Conservation (phyloP, 2,888 invertebrate species). For the Sinotaia quadrata region DNA sequence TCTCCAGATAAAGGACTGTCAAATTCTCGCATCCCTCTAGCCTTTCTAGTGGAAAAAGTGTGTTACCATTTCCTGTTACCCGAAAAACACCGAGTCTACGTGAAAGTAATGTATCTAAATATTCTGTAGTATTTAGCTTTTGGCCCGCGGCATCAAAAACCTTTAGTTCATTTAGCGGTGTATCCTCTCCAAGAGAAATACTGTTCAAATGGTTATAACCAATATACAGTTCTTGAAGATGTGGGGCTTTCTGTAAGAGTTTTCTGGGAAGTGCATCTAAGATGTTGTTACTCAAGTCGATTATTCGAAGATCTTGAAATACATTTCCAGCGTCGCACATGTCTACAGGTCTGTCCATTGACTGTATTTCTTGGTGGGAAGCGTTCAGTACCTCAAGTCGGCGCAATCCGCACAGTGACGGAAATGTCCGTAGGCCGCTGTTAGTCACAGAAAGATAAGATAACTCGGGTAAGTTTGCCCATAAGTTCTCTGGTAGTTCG, state of each 20-base stretch:
- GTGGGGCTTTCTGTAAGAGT: neutral
- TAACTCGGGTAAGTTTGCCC: neutral
- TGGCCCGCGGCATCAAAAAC: conserved; percentile 1
- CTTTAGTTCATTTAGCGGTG: neutral
- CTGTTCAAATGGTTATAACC: neutral
- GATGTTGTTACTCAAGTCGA: conserved; percentile 10
- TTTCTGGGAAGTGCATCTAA: neutral
- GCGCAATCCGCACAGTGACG: neutral
- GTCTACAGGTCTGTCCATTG: neutral
- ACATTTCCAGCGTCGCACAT: neutral
- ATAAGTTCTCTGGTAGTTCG: neutral
- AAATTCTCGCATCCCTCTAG: conserved; percentile 11
- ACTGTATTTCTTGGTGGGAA: neutral
- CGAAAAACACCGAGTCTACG: conserved; percentile 2
- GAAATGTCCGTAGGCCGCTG: neutral
- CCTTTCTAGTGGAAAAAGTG: neutral
- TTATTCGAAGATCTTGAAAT: neutral
- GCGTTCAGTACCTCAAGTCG: conserved; percentile 1
- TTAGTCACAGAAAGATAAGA: neutral
- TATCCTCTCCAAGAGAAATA: neutral
- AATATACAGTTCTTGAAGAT: conserved; percentile 13
- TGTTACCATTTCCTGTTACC: conserved; percentile 8
- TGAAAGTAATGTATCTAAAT: neutral
- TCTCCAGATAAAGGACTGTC: conserved; percentile 16
- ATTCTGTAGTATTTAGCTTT: neutral